Conservation (phyloP, 2,888 invertebrate species). For the Linnaemya vulpina region DNA sequence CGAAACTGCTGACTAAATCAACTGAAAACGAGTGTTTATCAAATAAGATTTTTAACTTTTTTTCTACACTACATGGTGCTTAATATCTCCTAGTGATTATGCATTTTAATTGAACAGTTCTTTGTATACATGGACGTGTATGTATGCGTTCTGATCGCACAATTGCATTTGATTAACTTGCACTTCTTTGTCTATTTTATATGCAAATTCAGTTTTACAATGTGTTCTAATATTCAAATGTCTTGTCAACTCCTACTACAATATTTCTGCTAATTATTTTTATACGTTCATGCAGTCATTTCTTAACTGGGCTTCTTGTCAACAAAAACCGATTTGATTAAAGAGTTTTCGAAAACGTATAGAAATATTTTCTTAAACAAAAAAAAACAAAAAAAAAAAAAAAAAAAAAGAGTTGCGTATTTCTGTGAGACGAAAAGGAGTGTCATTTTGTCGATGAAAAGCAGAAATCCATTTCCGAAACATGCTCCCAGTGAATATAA, state of each 20-base stretch:
- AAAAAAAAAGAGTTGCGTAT: constrained; percentile 7
- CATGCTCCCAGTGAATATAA: not conserved
- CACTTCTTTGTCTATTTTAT: not conserved
- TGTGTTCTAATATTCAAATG: constrained; percentile 26
- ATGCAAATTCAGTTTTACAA: constrained; percentile 28
- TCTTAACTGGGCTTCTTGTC: not conserved
- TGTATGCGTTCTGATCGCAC: not conserved
- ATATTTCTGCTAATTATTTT: not conserved
- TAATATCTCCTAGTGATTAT: too few species aligned
- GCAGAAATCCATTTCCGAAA: not conserved
- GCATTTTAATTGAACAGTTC: not conserved
- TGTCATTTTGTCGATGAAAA: constrained; percentile 14
- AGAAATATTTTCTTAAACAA: constrained; percentile 32
- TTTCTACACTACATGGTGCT: too few species aligned
- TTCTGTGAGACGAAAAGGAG: constrained; percentile 17
- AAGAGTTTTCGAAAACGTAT: not conserved
- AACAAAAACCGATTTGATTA: not conserved
- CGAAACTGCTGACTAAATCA: too few species aligned
- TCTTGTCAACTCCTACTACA: constrained; percentile 37
- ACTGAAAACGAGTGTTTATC: too few species aligned
- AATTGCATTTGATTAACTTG: constrained; percentile 1
- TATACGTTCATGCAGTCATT: not conserved
- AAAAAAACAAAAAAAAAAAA: constrained; percentile 1
- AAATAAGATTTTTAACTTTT: too few species aligned
- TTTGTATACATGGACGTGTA: not conserved